Base-by-base conservation (phyloP, 2,888 invertebrate species). In the Schrankia costaestrigalis region DNA sequence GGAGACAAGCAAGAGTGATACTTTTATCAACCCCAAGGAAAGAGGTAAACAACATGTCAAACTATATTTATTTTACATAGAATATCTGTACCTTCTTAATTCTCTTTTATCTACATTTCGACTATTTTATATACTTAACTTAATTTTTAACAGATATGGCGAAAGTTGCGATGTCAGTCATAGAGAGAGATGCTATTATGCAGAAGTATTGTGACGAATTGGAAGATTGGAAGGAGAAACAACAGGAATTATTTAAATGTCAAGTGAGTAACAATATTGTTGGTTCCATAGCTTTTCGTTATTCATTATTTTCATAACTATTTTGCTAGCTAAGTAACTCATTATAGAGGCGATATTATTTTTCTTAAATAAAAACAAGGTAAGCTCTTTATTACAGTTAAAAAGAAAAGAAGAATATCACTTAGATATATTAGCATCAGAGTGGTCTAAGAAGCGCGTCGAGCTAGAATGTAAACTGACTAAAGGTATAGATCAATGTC, bases 161-260 rank as follows among this genome's bases (percentile, higher is more conserved):
- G 0, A 75, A 71, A 26, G 29, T 27, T 11, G 52, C 48, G 0
- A 38, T 85, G 8, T 46, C 80, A 1, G 27, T 61, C 0, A 29
- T 41, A 3, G 83, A 86, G 3, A 71, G 84, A 0, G 74, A 78
- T 13, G 46, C 61, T 1, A 53, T 85, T 3, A 75, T 87, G 74
- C 76, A 81, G 49, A 90, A 89, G 69, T 89, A 91, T 50, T 89
- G 93, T 0, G 88, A 91, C 18, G 93, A 93, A 42, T 74, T 95
- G 1, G 93, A 93, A 59, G 90, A 90, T 12, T 95, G 94, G 94
- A 94, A 93, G 61, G 90, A 91, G 42, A 84, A 89, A 13, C 91
- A 93, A 57, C 91, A 92, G 58, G 88, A 90, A 41, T 62, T 90
- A 4, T 94, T 91, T 56, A 88, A 90, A 57, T 69, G 76, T 23